Base-by-base conservation (phyloP, 23 tunicate species). In the Styela clava region DNA sequence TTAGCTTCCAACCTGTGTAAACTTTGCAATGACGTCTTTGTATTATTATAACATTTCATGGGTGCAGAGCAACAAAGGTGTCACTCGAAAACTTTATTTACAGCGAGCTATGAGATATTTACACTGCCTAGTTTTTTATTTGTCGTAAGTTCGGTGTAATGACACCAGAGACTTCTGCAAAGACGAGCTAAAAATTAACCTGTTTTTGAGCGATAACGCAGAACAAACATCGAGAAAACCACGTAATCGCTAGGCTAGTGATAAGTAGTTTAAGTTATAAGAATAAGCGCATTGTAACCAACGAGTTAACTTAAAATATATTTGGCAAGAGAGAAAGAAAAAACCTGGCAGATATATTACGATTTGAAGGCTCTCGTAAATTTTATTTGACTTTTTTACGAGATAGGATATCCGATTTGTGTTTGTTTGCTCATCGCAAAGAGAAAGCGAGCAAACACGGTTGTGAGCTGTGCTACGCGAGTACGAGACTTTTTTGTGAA, bases 381-480 rank as follows among this genome's bases (percentile, higher is more conserved):
- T 71, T 71, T 71, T 32, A 32, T 71, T 21, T 31, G 34, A 33
- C 35, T 71, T 3, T 16, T 21, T 28, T 28, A 71, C 70, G 37
- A 30, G 35, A 32, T 33, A 21, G 77, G 77, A 71, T 34, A 32
- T 32, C 77, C 77, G 77, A 30, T 30, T 34, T 32, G 77, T 71
- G 77, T 71, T 71, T 71, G 77, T 71, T 71, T 71, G 77, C 77
- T 29, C 29, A 32, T 5, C 77, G 35, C 24, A 44, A 28, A 21
- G 77, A 71, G 77, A 71, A 29, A 30, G 35, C 16, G 77, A 31
- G 77, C 77, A 71, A 31, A 71, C 77, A 71, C 27, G 35, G 29
- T 33, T 30, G 34, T 35, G 16, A 3, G 77, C 71, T 18, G 24
- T 29, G 71, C 16, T 18, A 27, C 31, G 31, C 71, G 71, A 29